These are phyloP conservation scores for Nowickia ferox DNA, from an alignment of 2,888 invertebrate species.

Conservation along the genomic window DNA sequence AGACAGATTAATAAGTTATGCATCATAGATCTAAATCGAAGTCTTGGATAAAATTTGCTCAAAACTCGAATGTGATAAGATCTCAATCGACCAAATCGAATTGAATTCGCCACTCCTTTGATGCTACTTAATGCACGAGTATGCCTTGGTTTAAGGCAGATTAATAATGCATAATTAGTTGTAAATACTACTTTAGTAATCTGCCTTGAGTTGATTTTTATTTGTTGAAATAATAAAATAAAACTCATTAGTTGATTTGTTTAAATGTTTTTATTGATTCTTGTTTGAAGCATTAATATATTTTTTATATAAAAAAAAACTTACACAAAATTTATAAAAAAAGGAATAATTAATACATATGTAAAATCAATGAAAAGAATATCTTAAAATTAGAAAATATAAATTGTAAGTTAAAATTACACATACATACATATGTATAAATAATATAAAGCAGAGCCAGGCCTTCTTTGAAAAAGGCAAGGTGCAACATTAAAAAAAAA, in stretches of 20 bases:
- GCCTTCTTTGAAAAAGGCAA: constrained; percentile 25
- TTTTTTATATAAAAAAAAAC: constrained; percentile 58
- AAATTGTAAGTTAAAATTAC: constrained; percentile 33
- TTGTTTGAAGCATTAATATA: constrained; percentile 66
- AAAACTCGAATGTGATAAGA: no score
- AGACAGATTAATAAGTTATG: no score
- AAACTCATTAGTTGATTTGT: constrained; percentile 67
- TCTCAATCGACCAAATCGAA: no score
- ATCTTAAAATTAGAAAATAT: constrained; percentile 44
- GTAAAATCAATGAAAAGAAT: constrained; percentile 25
- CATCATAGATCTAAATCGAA: no score
- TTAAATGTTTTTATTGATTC: constrained; percentile 71
- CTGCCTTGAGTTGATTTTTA: background rate
- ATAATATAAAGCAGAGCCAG: constrained; percentile 47
- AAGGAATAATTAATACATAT: constrained; percentile 52
- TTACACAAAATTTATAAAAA: constrained; percentile 63
- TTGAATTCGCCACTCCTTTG: no score
- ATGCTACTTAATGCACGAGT: no score
- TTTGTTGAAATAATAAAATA: constrained; percentile 56
- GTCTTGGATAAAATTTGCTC: no score
- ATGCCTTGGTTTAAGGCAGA: no score
- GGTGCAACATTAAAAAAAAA: constrained; percentile 4
- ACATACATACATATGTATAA: background rate
- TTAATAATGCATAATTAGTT: no score
- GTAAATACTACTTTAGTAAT: no score